These are phyloP conservation scores for Leptinotarsa lineolata DNA, from an alignment of 1,140 invertebrate genomes.

Conservation along the genomic window DNA sequence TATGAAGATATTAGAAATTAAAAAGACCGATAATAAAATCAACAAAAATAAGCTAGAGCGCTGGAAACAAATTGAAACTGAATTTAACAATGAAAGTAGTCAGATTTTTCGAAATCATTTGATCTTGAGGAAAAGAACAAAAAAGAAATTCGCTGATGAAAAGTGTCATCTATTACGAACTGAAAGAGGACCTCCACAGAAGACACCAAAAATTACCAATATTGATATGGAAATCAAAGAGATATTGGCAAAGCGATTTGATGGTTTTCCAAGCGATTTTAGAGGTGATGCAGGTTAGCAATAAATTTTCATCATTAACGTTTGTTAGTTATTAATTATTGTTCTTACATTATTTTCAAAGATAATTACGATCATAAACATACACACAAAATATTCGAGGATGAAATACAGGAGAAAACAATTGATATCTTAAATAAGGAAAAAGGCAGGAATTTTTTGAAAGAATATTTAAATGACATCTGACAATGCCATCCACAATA, in stretches of 20 bases:
- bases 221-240: slow-evolving; percentile 12
- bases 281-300: slow-evolving; percentile 9
- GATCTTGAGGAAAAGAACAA: not conserved
- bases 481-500: no score
- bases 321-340: not conserved
- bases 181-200: not conserved
- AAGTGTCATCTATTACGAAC: not conserved
- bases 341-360: not conserved
- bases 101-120: not conserved
- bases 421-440: not conserved
- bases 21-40: slow-evolving; percentile 12
- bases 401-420: not conserved
- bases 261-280: slow-evolving; percentile 6
- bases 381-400: not conserved
- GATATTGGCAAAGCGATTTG: slow-evolving; percentile 15
- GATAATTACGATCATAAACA: slow-evolving; percentile 15
- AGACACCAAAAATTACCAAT: not conserved
- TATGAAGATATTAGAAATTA: slow-evolving; percentile 15
- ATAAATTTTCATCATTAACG: slow-evolving; percentile 1
- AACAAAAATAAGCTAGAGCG: not conserved
- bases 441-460: not conserved
- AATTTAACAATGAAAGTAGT: slow-evolving; percentile 15
- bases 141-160: slow-evolving; percentile 13
- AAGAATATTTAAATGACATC: not conserved
- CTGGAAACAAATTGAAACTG: slow-evolving; percentile 9